Percentiles rank a stretch among this genome's conserved stretches.
Evolutionary conservation across 2,797 vertebrate species (phyloP).

Genomic region (Pangasius larnaudii): DNA sequence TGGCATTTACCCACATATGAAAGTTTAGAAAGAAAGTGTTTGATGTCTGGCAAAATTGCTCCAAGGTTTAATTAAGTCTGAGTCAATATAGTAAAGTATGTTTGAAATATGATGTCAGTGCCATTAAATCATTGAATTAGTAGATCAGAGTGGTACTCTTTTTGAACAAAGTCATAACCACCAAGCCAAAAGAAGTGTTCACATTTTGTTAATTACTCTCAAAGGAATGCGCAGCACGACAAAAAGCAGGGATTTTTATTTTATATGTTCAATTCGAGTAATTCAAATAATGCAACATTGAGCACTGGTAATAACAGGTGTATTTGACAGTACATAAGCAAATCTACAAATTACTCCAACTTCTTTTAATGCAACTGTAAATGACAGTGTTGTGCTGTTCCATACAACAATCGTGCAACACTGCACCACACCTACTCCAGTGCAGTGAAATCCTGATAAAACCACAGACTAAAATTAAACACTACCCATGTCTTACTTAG

Average conservation of each 20-base stretch:
- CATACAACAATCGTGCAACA: conserved; percentile 72
- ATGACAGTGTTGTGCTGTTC: background rate
- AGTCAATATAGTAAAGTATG: background rate
- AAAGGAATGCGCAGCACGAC: background rate
- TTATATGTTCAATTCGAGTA: too few species aligned
- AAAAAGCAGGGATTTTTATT: background rate
- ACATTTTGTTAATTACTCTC: background rate
- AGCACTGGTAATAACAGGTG: background rate
- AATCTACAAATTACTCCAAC: background rate
- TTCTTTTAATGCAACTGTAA: background rate
- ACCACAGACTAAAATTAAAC: conserved; percentile 71
- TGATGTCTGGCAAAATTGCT: conserved; percentile 30
- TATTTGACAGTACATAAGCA: background rate
- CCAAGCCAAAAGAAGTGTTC: background rate
- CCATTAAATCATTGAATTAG: background rate
- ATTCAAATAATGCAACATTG: background rate
- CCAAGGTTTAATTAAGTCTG: conserved; percentile 15
- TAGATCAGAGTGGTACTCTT: background rate
- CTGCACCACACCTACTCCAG: conserved; percentile 67
- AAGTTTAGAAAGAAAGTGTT: background rate
- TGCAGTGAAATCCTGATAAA: conserved; percentile 66
- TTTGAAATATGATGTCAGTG: background rate
- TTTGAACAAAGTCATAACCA: background rate
- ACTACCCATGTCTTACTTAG: conserved; percentile 64
- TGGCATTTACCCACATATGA: background rate